A percentile compares a stretch with the other conserved stretches of the same genome.
phyloP scores from a whole-genome alignment of 2,888 invertebrate species.

The Lycophotia porphyrea region DNA sequence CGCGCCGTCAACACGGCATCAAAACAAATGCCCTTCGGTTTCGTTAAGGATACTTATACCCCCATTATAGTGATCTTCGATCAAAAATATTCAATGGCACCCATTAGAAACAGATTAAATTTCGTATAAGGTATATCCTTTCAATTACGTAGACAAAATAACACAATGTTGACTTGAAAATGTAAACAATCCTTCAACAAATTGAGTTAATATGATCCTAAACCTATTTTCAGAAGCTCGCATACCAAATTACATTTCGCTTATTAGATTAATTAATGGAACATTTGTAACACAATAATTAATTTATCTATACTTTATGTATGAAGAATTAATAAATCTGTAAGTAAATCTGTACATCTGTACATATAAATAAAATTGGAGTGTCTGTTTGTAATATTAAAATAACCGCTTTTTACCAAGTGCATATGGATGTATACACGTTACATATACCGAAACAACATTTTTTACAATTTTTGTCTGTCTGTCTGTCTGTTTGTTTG shows the following conservation, averaged over 20 bases:
- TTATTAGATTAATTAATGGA: constrained; percentile 46
- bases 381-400: too few relatives aligned
- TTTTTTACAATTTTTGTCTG: too few relatives aligned
- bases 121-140: constrained; percentile 23
- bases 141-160: constrained; percentile 30
- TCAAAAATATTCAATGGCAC: background rate
- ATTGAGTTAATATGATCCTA: constrained; percentile 43
- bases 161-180: constrained; percentile 29
- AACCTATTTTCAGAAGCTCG: constrained; percentile 25
- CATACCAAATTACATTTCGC: constrained; percentile 45
- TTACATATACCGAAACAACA: too few relatives aligned
- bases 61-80: background rate
- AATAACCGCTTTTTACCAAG: too few relatives aligned
- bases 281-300: constrained; percentile 26
- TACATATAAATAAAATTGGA: too few relatives aligned
- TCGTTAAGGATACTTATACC: background rate
- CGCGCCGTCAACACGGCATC: too few relatives aligned
- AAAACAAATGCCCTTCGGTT: background rate
- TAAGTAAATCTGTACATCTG: too few relatives aligned
- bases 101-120: constrained; percentile 23
- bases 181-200: constrained; percentile 36
- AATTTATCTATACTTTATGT: constrained; percentile 3
- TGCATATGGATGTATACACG: too few relatives aligned
- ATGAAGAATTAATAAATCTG: background rate
- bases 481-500: too few relatives aligned